phyloP scores from a whole-genome alignment of 1,140 invertebrate species.

The Ips nitidus region DNA sequence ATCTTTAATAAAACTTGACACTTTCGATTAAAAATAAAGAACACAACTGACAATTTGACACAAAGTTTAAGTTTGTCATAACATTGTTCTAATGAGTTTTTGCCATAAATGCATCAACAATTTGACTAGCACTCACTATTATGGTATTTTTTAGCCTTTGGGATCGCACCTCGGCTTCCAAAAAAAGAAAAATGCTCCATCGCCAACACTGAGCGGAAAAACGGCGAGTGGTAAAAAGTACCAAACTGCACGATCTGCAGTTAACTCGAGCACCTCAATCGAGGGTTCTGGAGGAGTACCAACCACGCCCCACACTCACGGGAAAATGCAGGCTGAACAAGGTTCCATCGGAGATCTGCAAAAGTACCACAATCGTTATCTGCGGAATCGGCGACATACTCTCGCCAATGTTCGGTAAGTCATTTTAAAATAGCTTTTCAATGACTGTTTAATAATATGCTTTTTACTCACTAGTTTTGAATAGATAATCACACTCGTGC shows the following conservation, averaged over 20 bases:
- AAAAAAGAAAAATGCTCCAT: slow-evolving; percentile 48
- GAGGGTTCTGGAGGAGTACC: slow-evolving; percentile 38
- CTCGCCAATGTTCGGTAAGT: slow-evolving; percentile 85
- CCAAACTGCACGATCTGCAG: slow-evolving; percentile 37
- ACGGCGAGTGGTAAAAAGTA: slow-evolving; percentile 41
- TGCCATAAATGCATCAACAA: too few species aligned
- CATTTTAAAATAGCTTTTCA: background rate
- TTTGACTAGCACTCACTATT: background rate
- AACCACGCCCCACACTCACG: slow-evolving; percentile 50
- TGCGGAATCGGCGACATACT: slow-evolving; percentile 80
- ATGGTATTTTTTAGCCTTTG: slow-evolving; percentile 39
- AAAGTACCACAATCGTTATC: slow-evolving; percentile 79
- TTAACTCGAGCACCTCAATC: slow-evolving; percentile 42
- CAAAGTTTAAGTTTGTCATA: too few species aligned
- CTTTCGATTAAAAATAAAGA: too few species aligned
- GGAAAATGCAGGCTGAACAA: slow-evolving; percentile 85
- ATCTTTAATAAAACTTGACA: too few species aligned
- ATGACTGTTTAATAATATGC: too few species aligned
- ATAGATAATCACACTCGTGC: too few species aligned
- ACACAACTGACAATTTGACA: too few species aligned
- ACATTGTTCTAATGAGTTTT: too few species aligned
- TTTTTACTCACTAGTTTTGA: too few species aligned
- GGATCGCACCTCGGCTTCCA: slow-evolving; percentile 42
- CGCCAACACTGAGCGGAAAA: slow-evolving; percentile 49
- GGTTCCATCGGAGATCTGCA: slow-evolving; percentile 84